Evolutionary conservation across 2,888 invertebrate species (phyloP).

Genomic region (Phaedon cochleariae): DNA sequence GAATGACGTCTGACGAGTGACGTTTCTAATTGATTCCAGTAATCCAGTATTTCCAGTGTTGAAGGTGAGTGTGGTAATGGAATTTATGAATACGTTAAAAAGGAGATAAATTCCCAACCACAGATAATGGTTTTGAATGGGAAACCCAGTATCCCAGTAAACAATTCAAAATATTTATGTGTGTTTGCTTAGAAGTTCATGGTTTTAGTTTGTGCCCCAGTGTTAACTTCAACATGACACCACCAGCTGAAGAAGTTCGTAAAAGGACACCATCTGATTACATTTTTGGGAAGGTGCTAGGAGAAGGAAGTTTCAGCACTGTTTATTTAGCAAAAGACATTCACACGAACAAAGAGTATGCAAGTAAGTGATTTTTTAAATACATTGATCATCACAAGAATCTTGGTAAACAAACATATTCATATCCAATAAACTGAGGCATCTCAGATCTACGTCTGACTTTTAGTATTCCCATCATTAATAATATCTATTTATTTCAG

Average conservation of each 20-base stretch:
- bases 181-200: neutral
- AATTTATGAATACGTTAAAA: neutral
- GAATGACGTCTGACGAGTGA: too few species aligned
- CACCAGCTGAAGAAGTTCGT: conserved; percentile 61
- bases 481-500: too few species aligned
- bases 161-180: neutral
- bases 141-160: neutral
- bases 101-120: neutral
- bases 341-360: conserved; percentile 88
- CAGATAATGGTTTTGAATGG: neutral
- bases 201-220: neutral
- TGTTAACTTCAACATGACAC: conserved; percentile 47
- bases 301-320: conserved; percentile 97
- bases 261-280: conserved; percentile 88
- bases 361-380: conserved; percentile 86
- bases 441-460: too few species aligned
- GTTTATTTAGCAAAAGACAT: conserved; percentile 95
- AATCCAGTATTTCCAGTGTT: too few species aligned
- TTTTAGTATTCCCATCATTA: too few species aligned
- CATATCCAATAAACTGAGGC: neutral
- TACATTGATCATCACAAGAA: too few species aligned
- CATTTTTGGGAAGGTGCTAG: conserved; percentile 93
- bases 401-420: neutral
- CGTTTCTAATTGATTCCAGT: too few species aligned
- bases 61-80: neutral